phyloP scores from a whole-genome alignment of 1,140 invertebrate species.

The Pseudobourletiella spinata region DNA sequence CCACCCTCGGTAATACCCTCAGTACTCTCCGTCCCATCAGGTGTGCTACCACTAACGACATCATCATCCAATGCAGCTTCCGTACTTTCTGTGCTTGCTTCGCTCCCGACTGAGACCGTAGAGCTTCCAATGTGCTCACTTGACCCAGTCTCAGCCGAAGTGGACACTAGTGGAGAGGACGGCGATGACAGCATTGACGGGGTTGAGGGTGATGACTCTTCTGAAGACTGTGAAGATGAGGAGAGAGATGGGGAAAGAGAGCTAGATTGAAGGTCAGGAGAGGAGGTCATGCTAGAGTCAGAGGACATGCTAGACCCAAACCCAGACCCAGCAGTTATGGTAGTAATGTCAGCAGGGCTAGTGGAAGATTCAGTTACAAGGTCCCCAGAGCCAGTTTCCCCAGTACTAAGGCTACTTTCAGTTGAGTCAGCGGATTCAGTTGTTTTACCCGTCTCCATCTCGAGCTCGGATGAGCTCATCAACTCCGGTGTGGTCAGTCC shows the following conservation, averaged over 20 bases:
- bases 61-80: background rate
- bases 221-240: background rate
- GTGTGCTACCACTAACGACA: constrained; percentile 23
- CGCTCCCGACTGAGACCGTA: too few relatives aligned
- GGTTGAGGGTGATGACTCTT: too few relatives aligned
- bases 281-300: background rate
- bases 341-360: background rate
- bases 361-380: background rate
- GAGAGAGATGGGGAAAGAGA: background rate
- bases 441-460: constrained; percentile 1
- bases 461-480: background rate
- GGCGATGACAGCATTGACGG: too few relatives aligned
- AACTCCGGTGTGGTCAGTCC: background rate
- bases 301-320: background rate
- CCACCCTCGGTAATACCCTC: constrained; percentile 18
- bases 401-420: background rate
- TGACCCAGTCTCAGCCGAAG: too few relatives aligned
- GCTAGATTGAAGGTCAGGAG: background rate
- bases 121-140: too few relatives aligned
- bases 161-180: too few relatives aligned
- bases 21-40: constrained; percentile 14
- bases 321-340: background rate
- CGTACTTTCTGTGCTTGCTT: too few relatives aligned
- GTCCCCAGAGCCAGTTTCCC: background rate
- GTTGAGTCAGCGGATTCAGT: background rate